Base-by-base conservation (phyloP, 2,888 invertebrate genomes). In the Euclidia mi region DNA sequence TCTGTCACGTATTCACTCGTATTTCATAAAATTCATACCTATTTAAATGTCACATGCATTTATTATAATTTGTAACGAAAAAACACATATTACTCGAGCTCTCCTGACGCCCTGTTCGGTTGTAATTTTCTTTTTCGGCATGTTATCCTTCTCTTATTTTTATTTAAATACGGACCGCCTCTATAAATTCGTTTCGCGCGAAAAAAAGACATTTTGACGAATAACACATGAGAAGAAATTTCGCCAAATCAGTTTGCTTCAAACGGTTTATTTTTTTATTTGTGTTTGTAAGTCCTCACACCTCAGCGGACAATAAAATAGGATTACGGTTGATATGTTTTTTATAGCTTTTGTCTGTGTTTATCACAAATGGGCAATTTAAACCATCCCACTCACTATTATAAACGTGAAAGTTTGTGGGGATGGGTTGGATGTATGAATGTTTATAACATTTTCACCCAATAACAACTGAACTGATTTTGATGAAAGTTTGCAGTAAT, bases 331-430 rank as follows among this genome's bases (percentile, higher is more conserved):
- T 73, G 71, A 76, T 78, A 78, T 79, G 79, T 71, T 81, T 83
- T 84, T 85, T 84, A 84, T 82, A 60, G 80, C 77, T 69, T 76
- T 75, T 81, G 79, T 82, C 69, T 76, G 59, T 67, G 81, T 81
- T 81, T 25, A 25, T 25, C n/a, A n/a, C n/a, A n/a, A n/a, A 84
- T 80, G 71, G 75, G 44, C 71, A 70, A 76, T 79, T 76, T 71
- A 63, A 61, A 62, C 49, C 63, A 74, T 79, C n/a, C n/a, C n/a
- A n/a, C n/a, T n/a, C n/a, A n/a, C n/a, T n/a, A n/a, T n/a, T n/a
- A n/a, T n/a, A n/a, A n/a, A n/a, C n/a, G n/a, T n/a, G n/a, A n/a
- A n/a, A n/a, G n/a, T n/a, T n/a, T n/a, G n/a, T n/a, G n/a, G n/a
- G n/a, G n/a, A n/a, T n/a, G n/a, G n/a, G n/a, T n/a, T n/a, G n/a